Percentiles rank a stretch among this genome's conserved stretches.
Evolutionary conservation across 53 echinoderm and acorn worm genomes (phyloP).

Genomic region (Paracentrotus lividus): DNA sequence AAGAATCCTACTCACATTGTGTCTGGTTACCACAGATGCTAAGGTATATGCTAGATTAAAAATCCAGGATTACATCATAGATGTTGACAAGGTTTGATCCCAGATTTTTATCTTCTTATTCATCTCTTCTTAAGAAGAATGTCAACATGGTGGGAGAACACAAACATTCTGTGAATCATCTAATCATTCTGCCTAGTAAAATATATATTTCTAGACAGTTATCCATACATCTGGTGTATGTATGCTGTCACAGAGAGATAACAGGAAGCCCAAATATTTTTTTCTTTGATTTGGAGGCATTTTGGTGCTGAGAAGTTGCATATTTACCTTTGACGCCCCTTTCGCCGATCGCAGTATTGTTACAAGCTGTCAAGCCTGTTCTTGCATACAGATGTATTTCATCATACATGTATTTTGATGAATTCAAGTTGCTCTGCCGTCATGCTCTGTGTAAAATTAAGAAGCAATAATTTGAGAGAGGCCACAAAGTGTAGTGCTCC

Average conservation of each 20-base stretch:
- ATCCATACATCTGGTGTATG: not conserved
- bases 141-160: slow-evolving; percentile 26
- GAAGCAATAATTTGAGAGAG: too few species aligned
- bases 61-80: not conserved
- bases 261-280: not conserved
- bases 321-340: slow-evolving; percentile 43
- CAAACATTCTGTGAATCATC: not conserved
- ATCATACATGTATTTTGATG: too few species aligned
- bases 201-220: slow-evolving; percentile 6
- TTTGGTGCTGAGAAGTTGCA: slow-evolving; percentile 17
- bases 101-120: not conserved
- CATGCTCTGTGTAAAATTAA: too few species aligned
- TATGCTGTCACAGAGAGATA: slow-evolving; percentile 26
- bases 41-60: not conserved
- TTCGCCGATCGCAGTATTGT: not conserved
- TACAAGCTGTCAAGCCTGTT: not conserved
- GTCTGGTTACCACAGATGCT: not conserved
- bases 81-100: slow-evolving; percentile 7
- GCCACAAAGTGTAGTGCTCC: too few species aligned
- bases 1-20: too few species aligned
- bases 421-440: too few species aligned
- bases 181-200: slow-evolving; percentile 3
- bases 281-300: not conserved
- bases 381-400: not conserved
- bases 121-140: slow-evolving; percentile 22